Evolutionary conservation across 2,888 invertebrate genomes (phyloP).

Genomic region (Troides aeacus): DNA sequence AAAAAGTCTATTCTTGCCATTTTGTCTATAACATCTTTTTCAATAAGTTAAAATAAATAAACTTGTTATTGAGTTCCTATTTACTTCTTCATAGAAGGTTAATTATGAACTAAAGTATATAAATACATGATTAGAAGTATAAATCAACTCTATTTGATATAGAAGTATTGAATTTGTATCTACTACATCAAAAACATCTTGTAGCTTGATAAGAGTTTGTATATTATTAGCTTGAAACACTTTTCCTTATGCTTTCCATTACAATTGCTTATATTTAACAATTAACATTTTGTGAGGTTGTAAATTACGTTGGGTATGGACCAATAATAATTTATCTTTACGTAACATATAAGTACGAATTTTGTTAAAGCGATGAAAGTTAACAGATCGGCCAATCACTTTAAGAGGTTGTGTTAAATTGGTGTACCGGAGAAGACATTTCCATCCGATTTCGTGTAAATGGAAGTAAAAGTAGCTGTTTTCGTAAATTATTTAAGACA

Average conservation of each 20-base stretch:
- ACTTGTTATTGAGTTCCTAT: too few relatives aligned
- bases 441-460: constrained; percentile 52
- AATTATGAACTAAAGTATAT: too few relatives aligned
- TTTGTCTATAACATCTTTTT: too few relatives aligned
- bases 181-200: not conserved
- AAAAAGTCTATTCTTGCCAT: too few relatives aligned
- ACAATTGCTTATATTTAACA: not conserved
- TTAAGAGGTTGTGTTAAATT: constrained; percentile 42
- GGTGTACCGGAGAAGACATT: constrained; percentile 38
- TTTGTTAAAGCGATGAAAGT: constrained; percentile 38
- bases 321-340: constrained; percentile 4
- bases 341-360: constrained; percentile 26
- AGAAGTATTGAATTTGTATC: not conserved
- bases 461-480: constrained; percentile 65
- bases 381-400: constrained; percentile 39
- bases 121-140: too few relatives aligned
- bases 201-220: too few relatives aligned
- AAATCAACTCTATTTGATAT: too few relatives aligned
- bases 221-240: not conserved
- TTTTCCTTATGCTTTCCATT: not conserved
- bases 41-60: too few relatives aligned
- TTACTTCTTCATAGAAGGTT: too few relatives aligned
- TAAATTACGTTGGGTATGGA: not conserved
- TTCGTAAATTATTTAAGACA: constrained; percentile 61
- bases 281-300: not conserved